These are phyloP conservation scores for Scaptomyza hsui DNA, from an alignment of 1,140 invertebrate species.

Conservation along the genomic window DNA sequence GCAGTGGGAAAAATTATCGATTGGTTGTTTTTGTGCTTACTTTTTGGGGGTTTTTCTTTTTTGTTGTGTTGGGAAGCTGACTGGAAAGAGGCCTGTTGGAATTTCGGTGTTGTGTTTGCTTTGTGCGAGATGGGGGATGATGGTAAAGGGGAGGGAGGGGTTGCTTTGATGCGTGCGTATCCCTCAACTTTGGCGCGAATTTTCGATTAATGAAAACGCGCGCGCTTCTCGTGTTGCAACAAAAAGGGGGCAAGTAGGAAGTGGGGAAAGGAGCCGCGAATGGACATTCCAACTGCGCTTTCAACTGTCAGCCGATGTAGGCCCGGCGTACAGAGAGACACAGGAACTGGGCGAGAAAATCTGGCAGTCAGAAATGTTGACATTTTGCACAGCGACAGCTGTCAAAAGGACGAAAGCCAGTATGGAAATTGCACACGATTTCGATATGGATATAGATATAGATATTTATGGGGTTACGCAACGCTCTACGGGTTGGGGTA, in stretches of 20 bases:
- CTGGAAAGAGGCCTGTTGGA: conserved; percentile 53
- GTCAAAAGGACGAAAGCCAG: conserved; percentile 28
- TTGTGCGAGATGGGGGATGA: not conserved
- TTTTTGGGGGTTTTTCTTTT: conserved; percentile 14
- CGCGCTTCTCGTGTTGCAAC: conserved; percentile 5
- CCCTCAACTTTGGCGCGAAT: conserved; percentile 68
- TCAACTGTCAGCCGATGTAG: conserved; percentile 57
- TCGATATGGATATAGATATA: conserved; percentile 16
- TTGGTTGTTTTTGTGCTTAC: conserved; percentile 32
- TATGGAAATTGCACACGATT: not conserved
- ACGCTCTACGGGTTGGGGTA: not conserved
- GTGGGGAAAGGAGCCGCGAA: not conserved
- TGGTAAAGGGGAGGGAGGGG: not conserved
- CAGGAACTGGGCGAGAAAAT: conserved; percentile 29
- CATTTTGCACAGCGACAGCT: conserved; percentile 55
- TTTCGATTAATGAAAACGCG: conserved; percentile 75
- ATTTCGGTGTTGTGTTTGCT: conserved; percentile 47
- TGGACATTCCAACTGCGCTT: conserved; percentile 61
- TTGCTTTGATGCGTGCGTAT: conserved; percentile 12
- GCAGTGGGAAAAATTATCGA: conserved; percentile 54
- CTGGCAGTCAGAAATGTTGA: conserved; percentile 52
- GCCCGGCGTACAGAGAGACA: conserved; percentile 65
- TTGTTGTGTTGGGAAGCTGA: not conserved
- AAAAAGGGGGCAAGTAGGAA: not conserved
- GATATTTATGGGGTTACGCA: conserved; percentile 5